Conservation (phyloP, 2,888 invertebrate species). For the Callosobruchus maculatus region DNA sequence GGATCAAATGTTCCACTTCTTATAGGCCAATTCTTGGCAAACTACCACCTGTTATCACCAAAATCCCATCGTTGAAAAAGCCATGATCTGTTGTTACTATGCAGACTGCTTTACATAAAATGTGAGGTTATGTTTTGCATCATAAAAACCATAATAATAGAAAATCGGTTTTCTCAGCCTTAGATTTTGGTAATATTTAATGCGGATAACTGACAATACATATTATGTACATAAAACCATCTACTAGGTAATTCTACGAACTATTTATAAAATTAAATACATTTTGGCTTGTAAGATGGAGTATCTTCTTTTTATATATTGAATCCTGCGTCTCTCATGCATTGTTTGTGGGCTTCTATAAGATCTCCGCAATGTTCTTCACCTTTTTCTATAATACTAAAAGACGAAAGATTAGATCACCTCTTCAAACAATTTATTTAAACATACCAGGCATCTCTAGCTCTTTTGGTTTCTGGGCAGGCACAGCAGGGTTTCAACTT, state of each 20-base stretch:
- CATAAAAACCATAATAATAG: too few species aligned
- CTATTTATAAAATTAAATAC: background rate
- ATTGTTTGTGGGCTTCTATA: constrained; percentile 95
- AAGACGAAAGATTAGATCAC: constrained; percentile 30
- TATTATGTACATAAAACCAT: background rate
- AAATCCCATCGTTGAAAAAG: too few species aligned
- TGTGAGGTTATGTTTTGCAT: too few species aligned
- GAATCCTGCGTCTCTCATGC: constrained; percentile 95
- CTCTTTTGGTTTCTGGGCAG: constrained; percentile 92
- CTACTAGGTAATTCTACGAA: background rate
- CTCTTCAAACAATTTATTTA: background rate
- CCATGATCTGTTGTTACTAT: too few species aligned
- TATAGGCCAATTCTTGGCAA: too few species aligned
- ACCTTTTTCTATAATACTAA: constrained; percentile 85
- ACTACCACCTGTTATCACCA: too few species aligned
- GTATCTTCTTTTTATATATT: constrained; percentile 87
- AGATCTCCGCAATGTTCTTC: constrained; percentile 85
- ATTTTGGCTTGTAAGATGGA: background rate
- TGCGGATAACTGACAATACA: background rate
- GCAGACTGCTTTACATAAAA: too few species aligned
- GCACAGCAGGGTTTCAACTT: constrained; percentile 95
- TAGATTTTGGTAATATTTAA: background rate
- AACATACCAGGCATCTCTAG: constrained; percentile 83
- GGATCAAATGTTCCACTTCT: too few species aligned
- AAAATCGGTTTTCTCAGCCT: too few species aligned